Base-by-base conservation (phyloP, 2,797 vertebrate species). In the Poecile montanus region DNA sequence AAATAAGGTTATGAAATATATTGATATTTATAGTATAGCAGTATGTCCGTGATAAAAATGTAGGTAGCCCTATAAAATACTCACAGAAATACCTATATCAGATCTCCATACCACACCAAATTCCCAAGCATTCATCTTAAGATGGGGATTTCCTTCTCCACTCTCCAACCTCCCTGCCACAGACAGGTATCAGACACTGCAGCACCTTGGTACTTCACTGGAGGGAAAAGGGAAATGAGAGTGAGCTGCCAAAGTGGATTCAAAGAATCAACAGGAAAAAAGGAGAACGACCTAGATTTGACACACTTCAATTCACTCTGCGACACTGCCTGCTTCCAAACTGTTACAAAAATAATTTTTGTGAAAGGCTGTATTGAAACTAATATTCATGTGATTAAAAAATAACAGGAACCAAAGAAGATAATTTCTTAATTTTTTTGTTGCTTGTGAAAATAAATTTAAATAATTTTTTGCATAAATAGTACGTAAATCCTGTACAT, bases 281-380 rank as follows among this genome's bases (percentile, higher is more conserved):
- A 67, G 40, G 13, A 76, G 13, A 42, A 45, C 0, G 0, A 71
- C 16, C 34, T n/a, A 38, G 11, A 79, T 40, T 58, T 73, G 47
- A 72, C 74, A 57, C 9, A 32, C 23, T 72, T 68, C 38, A 38
- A 0, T 72, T 71, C n/a, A 15, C 27, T 53, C 66, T 48, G 13
- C 61, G 54, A 38, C 50, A 50, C 21, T 50, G 5, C 13, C 42
- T 4, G 4, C 21, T 85, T 61, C 32, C 29, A 58, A 75, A 50
- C 13, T 9, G 1, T 30, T 78, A 27, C 11, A 53, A 48, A 47
- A 85, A 58, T 26, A 73, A n/a, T 66, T 40, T 63, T 91, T 63
- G 14, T 47, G 47, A 89, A 88, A 71, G 7, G 2, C 5, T 25
- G 10, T 9, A 57, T 13, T 71, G 27, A 53, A 80, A 79, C 7